Evolutionary conservation across 1,140 invertebrate genomes (phyloP).

Genomic region (Fopius arisanus): DNA sequence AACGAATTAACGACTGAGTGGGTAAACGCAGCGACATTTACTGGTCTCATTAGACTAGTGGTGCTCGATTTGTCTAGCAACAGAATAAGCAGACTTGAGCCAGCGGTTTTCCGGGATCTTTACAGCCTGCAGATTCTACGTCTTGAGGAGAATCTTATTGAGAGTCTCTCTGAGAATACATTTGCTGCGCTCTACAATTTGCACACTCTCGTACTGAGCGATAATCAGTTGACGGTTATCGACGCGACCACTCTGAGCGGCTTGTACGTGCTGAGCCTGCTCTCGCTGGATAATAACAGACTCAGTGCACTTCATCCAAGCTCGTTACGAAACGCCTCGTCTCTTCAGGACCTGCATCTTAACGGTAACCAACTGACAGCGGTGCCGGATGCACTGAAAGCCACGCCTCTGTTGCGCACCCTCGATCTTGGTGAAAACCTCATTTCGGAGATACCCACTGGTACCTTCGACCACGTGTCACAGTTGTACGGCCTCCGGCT

Average conservation of each 20-base stretch:
- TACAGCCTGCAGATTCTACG: slow-evolving; percentile 83
- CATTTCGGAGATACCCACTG: slow-evolving; percentile 82
- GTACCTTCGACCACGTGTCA: slow-evolving; percentile 80
- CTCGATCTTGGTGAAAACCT: slow-evolving; percentile 90
- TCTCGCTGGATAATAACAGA: slow-evolving; percentile 86
- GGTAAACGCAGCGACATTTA: slow-evolving; percentile 88
- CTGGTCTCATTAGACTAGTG: slow-evolving; percentile 80
- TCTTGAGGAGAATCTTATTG: slow-evolving; percentile 84
- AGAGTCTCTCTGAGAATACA: slow-evolving; percentile 81
- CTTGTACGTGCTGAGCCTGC: slow-evolving; percentile 76
- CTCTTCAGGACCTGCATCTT: slow-evolving; percentile 86
- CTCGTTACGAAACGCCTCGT: slow-evolving; percentile 84
- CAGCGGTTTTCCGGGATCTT: slow-evolving; percentile 81
- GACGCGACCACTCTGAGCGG: slow-evolving; percentile 82
- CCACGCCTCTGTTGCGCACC: slow-evolving; percentile 82
- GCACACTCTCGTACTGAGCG: slow-evolving; percentile 84
- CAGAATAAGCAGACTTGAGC: slow-evolving; percentile 79
- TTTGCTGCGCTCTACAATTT: slow-evolving; percentile 83
- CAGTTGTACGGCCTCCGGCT: slow-evolving; percentile 84
- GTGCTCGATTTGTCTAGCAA: slow-evolving; percentile 85
- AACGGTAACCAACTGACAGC: slow-evolving; percentile 85
- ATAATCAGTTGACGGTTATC: slow-evolving; percentile 82
- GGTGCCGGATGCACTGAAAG: slow-evolving; percentile 84
- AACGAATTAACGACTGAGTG: slow-evolving; percentile 88
- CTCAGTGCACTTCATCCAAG: slow-evolving; percentile 80